These are phyloP conservation scores for Habrosyne pyritoides DNA, from an alignment of 2,888 invertebrate genomes.

Conservation along the genomic window DNA sequence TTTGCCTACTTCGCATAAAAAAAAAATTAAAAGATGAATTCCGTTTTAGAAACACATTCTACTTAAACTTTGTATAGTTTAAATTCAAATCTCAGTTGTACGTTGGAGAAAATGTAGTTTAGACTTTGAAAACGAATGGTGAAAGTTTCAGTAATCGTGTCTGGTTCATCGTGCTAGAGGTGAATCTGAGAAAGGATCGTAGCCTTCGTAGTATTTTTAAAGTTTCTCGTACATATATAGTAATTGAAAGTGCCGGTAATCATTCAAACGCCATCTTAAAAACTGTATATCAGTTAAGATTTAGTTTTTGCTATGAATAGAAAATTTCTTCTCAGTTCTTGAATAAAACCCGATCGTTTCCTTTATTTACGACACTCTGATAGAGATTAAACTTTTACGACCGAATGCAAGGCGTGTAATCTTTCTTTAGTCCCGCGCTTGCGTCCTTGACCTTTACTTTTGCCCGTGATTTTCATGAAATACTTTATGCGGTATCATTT, in stretches of 20 bases:
- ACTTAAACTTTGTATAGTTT: background rate
- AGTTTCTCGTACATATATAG: too few relatives aligned
- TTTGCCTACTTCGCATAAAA: too few relatives aligned
- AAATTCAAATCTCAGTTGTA: background rate
- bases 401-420: constrained; percentile 20
- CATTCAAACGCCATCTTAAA: background rate
- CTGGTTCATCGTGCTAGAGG: background rate
- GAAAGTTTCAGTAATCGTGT: background rate
- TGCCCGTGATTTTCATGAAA: background rate
- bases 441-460: constrained; percentile 26
- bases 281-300: too few relatives aligned
- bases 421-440: constrained; percentile 20
- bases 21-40: too few relatives aligned
- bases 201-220: background rate
- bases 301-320: background rate
- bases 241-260: background rate
- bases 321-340: background rate
- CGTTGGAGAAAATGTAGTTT: background rate
- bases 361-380: constrained; percentile 23
- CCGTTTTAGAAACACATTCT: background rate
- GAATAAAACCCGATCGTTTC: constrained; percentile 7
- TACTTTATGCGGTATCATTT: constrained; percentile 8
- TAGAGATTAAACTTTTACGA: constrained; percentile 27
- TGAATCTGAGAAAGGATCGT: background rate
- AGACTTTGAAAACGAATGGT: constrained; percentile 1